Evolutionary conservation across 1,140 invertebrate species (phyloP).

Genomic region (Hirudo medicinalis): DNA sequence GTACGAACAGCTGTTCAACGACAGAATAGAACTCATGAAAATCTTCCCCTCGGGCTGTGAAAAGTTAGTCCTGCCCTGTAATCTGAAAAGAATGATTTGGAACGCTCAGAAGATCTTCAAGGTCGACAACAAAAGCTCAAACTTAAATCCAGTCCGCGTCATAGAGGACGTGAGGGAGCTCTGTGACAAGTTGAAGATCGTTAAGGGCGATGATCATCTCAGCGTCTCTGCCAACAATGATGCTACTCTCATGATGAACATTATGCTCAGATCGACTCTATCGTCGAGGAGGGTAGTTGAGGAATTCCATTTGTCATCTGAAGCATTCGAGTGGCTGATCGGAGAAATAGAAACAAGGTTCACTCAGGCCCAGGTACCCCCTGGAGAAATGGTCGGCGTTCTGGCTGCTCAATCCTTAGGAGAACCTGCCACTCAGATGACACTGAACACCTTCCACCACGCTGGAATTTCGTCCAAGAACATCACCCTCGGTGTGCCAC

Average conservation of each 20-base stretch:
- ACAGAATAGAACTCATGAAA: slow-evolving; percentile 64
- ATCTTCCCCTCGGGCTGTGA: slow-evolving; percentile 56
- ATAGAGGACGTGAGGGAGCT: slow-evolving; percentile 51
- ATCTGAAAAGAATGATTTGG: slow-evolving; percentile 96
- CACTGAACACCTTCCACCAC: slow-evolving; percentile 99
- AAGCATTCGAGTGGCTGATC: slow-evolving; percentile 98
- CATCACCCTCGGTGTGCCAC: slow-evolving; percentile 95
- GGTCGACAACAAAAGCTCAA: slow-evolving; percentile 84
- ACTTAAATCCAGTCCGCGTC: slow-evolving; percentile 60
- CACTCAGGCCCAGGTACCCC: slow-evolving; percentile 80
- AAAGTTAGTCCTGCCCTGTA: slow-evolving; percentile 82
- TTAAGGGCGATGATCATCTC: slow-evolving; percentile 81
- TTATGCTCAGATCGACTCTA: slow-evolving; percentile 80
- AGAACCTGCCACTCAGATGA: slow-evolving; percentile 99
- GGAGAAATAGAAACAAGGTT: slow-evolving; percentile 98
- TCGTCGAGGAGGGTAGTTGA: slow-evolving; percentile 70
- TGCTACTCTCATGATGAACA: slow-evolving; percentile 91
- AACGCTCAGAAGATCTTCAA: slow-evolving; percentile 99
- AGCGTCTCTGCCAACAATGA: slow-evolving; percentile 95
- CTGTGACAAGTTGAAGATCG: slow-evolving; percentile 43
- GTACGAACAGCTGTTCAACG: slow-evolving; percentile 80
- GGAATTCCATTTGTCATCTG: slow-evolving; percentile 77
- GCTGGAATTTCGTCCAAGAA: slow-evolving; percentile 99
- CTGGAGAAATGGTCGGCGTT: slow-evolving; percentile 98
- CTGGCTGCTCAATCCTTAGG: slow-evolving; percentile 93